Base-by-base conservation (phyloP, 2,888 invertebrate species). In the Cephus runcator region DNA sequence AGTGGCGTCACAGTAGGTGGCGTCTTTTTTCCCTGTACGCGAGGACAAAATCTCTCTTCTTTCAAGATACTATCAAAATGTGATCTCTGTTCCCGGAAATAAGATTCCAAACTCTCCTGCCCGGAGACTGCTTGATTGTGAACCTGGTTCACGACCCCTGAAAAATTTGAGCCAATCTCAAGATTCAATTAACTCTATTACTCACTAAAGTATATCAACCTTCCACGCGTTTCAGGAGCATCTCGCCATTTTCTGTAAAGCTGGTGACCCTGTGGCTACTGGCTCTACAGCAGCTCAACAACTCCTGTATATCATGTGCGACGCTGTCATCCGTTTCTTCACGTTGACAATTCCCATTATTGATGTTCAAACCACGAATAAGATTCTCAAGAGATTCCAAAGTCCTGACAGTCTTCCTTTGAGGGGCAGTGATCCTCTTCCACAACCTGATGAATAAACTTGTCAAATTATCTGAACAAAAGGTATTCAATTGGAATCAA, bases 191-290 rank as follows among this genome's bases (percentile, higher is more conserved):
- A 76, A 40, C n/a, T 34, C n/a, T 73, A 6, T 15, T 15, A 3
- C 11, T 2, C 40, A 11, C n/a, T 33, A 15, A 71, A 4, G 23
- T 12, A 71, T 33, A 71, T 23, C 23, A 73, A 77, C 86, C 81
- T 78, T 90, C 90, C 56, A 90, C 87, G 69, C 88, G 88, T 78
- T 91, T 90, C 68, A 92, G 80, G 35, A 91, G 73, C 76, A 87
- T 81, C 82, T 90, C 89, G 3, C 90, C 88, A 81, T 89, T 90
- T 81, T 87, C 88, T 0, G 90, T 89, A 79, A 90, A 90, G n/a
- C 89, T 86, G 6, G 87, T 84, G 4, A 91, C 74, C 80, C 90
- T 89, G 77, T 86, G 87, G 31, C 87, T 86, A 30, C 88, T 86
- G 12, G 87, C 84, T 75, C 87, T 85, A 77, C 90, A 91, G 75